Percentiles rank a stretch among this genome's conserved stretches.
Conservation (phyloP, 1,140 invertebrate species). For the Portunus trituberculatus region DNA sequence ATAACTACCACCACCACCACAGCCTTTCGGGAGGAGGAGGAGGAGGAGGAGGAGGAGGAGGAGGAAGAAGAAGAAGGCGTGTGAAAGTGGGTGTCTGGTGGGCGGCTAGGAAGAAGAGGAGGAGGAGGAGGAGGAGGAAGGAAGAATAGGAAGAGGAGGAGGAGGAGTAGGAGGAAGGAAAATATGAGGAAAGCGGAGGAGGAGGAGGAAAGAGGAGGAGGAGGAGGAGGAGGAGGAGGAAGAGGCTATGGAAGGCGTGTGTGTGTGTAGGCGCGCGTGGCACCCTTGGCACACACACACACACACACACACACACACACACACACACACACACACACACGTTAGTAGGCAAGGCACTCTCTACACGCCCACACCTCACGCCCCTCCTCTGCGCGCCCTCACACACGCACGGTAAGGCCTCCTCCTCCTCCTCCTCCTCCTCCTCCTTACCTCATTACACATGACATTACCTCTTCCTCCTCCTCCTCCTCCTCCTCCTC, state of each 20-base stretch:
- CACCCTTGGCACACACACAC: neutral
- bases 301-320: neutral
- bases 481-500: conserved; percentile 14
- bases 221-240: no score
- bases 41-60: conserved; percentile 15
- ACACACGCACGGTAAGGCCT: neutral
- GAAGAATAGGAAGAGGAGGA: no score
- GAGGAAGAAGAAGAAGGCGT: neutral
- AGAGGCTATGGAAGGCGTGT: no score
- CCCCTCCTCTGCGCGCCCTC: neutral
- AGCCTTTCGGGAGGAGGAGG: neutral
- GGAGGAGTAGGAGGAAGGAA: no score
- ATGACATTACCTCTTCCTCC: neutral
- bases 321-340: conserved; percentile 1
- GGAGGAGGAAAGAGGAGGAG: no score
- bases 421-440: neutral
- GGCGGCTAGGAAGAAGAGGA: no score
- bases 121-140: no score
- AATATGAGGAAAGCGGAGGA: no score
- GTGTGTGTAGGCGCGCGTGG: no score
- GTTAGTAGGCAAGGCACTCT: neutral
- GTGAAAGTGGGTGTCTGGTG: no score
- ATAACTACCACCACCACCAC: neutral
- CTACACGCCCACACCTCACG: neutral
- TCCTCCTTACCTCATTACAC: neutral